Percentiles rank a stretch among this genome's conserved stretches.
Evolutionary conservation across 2,113 vertebrate genomes (phyloP).

Genomic region (Panurus biarmicus): DNA sequence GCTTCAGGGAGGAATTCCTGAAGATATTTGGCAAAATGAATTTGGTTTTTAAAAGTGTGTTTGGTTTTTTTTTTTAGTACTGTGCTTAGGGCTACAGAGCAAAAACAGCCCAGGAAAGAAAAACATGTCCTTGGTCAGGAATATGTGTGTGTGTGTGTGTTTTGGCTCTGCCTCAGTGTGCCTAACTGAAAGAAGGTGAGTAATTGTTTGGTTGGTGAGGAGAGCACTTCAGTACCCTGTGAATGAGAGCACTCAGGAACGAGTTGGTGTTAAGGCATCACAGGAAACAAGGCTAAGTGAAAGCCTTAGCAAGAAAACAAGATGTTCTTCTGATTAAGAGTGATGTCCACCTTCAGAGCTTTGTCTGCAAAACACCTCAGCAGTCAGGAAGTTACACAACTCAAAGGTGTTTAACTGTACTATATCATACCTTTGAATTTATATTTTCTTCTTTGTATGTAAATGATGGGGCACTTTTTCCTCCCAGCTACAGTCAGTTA

Average conservation of each 20-base stretch:
- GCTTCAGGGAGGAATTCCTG: neutral
- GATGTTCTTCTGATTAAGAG: neutral
- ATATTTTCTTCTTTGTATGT: neutral
- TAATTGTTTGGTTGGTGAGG: neutral
- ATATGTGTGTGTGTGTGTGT: neutral
- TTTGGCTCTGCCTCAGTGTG: neutral
- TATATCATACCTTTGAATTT: neutral
- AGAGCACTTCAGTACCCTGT: neutral
- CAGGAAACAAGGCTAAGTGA: neutral
- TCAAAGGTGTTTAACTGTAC: neutral
- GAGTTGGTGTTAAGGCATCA: neutral
- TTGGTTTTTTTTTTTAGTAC: neutral
- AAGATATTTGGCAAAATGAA: neutral
- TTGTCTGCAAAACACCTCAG: neutral
- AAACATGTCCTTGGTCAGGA: neutral
- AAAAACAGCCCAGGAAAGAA: neutral
- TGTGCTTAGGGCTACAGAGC: neutral
- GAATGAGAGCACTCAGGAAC: neutral
- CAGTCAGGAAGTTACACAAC: neutral
- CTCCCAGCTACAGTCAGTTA: neutral
- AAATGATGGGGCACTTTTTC: neutral
- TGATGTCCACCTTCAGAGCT: neutral
- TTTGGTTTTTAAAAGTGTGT: fast-evolving
- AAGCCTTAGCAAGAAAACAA: neutral
- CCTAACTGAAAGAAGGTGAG: neutral